These are phyloP conservation scores for Hemicrepidius hirtus DNA, from an alignment of 2,888 invertebrate genomes.

Conservation along the genomic window DNA sequence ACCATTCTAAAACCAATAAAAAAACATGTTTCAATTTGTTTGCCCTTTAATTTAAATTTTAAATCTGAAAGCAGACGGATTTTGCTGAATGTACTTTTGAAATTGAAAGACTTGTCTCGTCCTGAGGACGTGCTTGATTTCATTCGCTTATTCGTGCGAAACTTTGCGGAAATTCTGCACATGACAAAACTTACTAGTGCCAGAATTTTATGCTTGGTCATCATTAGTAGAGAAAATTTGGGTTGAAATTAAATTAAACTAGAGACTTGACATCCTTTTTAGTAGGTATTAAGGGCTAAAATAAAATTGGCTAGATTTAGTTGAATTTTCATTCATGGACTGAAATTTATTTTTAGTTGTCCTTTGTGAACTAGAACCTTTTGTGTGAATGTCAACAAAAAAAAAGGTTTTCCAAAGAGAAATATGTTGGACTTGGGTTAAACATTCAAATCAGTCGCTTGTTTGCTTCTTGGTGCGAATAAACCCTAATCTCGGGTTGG, in stretches of 20 bases:
- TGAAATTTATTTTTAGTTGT: no score
- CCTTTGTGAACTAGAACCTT: no score
- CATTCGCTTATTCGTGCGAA: neutral
- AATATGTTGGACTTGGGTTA: neutral
- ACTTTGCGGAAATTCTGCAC: neutral
- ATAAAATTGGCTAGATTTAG: no score
- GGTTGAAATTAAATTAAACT: no score
- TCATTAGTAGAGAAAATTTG: no score
- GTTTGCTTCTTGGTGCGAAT: neutral
- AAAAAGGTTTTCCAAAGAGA: neutral
- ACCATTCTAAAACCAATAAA: no score
- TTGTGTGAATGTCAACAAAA: no score
- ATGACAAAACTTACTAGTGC: neutral
- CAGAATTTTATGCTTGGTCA: neutral
- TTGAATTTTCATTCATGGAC: no score
- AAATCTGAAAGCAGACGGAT: neutral
- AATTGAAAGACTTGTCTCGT: neutral
- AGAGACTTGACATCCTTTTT: no score
- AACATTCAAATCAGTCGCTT: neutral
- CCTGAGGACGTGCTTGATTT: neutral
- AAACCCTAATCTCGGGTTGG: slow-evolving; percentile 8
- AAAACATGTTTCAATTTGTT: no score
- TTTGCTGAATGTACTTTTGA: neutral
- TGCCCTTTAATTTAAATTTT: neutral
- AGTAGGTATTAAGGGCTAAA: no score